These are phyloP conservation scores for Blera fallax DNA, from an alignment of 2,888 invertebrate species.

Conservation along the genomic window DNA sequence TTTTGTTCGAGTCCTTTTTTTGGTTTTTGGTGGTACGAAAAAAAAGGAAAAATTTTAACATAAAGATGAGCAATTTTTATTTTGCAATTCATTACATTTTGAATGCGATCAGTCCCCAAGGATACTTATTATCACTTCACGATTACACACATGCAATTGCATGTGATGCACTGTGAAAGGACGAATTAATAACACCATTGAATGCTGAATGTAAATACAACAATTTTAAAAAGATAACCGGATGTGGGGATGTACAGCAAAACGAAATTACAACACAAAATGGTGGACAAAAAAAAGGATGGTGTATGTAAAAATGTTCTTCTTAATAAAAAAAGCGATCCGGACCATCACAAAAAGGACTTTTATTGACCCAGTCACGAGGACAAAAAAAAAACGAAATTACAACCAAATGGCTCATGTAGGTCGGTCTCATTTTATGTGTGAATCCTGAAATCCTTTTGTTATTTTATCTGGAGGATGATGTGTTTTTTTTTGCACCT, in stretches of 20 bases:
- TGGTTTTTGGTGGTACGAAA: not conserved
- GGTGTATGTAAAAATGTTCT: not conserved
- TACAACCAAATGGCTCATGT: slow-evolving; percentile 35
- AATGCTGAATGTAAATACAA: slow-evolving; percentile 44
- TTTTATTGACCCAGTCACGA: slow-evolving; percentile 70
- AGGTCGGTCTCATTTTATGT: slow-evolving; percentile 50
- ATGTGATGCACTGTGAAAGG: slow-evolving; percentile 33
- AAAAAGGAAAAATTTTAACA: slow-evolving; percentile 15
- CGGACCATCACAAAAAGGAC: slow-evolving; percentile 49
- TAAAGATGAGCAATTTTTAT: slow-evolving; percentile 59
- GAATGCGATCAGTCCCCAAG: slow-evolving; percentile 48
- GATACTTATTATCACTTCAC: slow-evolving; percentile 69
- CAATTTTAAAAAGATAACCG: slow-evolving; percentile 57
- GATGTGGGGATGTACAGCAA: slow-evolving; percentile 25
- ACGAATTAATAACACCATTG: slow-evolving; percentile 60
- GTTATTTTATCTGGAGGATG: slow-evolving; percentile 47
- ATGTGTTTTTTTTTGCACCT: slow-evolving; percentile 54
- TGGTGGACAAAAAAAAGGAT: slow-evolving; percentile 6
- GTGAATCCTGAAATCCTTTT: slow-evolving; percentile 62
- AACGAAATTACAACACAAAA: slow-evolving; percentile 17
- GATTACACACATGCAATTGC: slow-evolving; percentile 67
- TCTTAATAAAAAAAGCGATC: slow-evolving; percentile 44
- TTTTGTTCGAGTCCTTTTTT: slow-evolving; percentile 31
- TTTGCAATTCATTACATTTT: slow-evolving; percentile 60
- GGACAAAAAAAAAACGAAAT: slow-evolving; percentile 1